Percentiles rank a stretch among this genome's conserved stretches.
Conservation (phyloP, 2,888 invertebrate species). For the Hirtodrosophila confusa region DNA sequence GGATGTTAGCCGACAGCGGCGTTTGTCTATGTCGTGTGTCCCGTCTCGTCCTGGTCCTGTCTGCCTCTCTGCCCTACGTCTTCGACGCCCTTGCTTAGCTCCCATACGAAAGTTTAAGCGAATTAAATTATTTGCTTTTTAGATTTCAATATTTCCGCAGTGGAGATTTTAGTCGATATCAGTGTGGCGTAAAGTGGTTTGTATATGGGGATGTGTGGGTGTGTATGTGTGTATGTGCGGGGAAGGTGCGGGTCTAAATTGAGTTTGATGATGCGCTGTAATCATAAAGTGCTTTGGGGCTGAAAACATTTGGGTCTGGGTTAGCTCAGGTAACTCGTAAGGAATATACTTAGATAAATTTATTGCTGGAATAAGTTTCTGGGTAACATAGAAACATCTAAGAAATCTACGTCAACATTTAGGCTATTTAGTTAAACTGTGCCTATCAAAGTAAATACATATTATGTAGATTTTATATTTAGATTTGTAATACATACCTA, state of each 20-base stretch:
- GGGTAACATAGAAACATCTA: neutral
- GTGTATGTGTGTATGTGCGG: neutral
- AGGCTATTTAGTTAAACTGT: no score
- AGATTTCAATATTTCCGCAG: constrained; percentile 81
- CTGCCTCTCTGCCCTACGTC: constrained; percentile 11
- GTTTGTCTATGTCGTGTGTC: constrained; percentile 67
- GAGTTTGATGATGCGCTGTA: constrained; percentile 77
- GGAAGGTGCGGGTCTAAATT: constrained; percentile 53
- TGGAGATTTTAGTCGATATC: constrained; percentile 75
- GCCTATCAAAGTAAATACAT: no score
- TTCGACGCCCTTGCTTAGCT: constrained; percentile 5
- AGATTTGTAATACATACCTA: no score
- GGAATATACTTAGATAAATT: constrained; percentile 18
- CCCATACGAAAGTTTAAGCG: constrained; percentile 68
- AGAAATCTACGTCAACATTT: no score
- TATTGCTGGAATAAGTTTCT: constrained; percentile 23
- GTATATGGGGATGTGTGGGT: constrained; percentile 4
- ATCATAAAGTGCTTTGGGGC: constrained; percentile 73
- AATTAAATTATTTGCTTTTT: constrained; percentile 81
- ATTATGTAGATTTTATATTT: no score
- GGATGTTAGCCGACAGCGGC: constrained; percentile 68
- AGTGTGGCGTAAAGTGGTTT: constrained; percentile 51
- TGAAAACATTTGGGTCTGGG: constrained; percentile 35
- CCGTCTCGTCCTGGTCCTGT: constrained; percentile 19
- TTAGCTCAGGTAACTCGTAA: constrained; percentile 41